These are phyloP conservation scores for Lepilemur septentrionalis DNA, from an alignment of 2,797 vertebrate species.

Conservation along the genomic window DNA sequence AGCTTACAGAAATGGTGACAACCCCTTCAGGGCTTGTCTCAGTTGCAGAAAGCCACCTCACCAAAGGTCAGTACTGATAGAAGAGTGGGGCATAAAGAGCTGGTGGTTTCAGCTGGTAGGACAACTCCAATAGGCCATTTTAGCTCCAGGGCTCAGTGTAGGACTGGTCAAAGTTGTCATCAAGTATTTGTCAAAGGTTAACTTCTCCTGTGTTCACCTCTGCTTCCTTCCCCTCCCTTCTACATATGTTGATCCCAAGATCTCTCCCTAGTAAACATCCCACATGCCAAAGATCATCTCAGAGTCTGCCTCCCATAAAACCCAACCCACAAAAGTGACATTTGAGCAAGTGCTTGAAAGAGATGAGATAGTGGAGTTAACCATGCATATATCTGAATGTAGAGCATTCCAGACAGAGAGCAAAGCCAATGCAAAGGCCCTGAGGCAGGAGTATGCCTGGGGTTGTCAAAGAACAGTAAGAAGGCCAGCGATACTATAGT, in stretches of 20 bases:
- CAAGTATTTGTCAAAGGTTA: not conserved
- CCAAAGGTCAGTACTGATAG: not conserved
- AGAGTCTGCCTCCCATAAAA: not conserved
- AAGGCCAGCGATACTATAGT: not conserved
- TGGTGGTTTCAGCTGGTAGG: not conserved
- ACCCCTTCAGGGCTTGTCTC: not conserved
- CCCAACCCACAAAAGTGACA: not conserved
- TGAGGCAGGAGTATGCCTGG: not conserved
- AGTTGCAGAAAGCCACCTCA: not conserved
- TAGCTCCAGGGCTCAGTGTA: not conserved
- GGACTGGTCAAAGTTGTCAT: not conserved
- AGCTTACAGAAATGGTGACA: slow-evolving; percentile 9
- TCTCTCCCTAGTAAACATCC: not conserved
- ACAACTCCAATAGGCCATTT: not conserved
- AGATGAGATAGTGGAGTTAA: not conserved
- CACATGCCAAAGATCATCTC: not conserved
- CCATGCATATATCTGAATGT: not conserved
- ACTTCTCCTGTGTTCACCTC: not conserved
- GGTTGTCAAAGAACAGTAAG: not conserved
- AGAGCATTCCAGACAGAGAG: not conserved
- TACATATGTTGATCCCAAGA: not conserved
- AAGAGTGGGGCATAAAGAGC: not conserved
- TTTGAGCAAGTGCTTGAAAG: not conserved
- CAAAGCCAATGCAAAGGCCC: not conserved
- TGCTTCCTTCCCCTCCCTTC: not conserved